Percentiles rank a stretch among this genome's conserved stretches.
phyloP scores from a whole-genome alignment of 1,140 invertebrate genomes.

The Plutomurus gul region DNA sequence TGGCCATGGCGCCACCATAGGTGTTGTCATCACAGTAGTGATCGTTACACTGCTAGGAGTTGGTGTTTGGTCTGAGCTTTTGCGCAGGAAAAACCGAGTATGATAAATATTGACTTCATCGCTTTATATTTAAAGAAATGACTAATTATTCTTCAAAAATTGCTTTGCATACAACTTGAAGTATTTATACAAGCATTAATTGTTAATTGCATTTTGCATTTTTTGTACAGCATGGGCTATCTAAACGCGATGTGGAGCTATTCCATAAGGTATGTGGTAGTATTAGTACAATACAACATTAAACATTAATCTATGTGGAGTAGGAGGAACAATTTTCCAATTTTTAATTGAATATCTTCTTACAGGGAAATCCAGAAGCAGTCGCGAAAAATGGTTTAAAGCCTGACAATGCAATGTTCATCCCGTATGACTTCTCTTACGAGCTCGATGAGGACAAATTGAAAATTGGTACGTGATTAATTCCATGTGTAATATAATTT shows the following conservation, averaged over 20 bases:
- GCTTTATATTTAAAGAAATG: neutral
- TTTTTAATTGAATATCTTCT: too few species aligned
- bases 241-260: conserved; percentile 9
- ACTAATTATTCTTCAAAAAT: neutral
- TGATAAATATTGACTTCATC: neutral
- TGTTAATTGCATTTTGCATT: neutral
- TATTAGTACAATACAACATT: too few species aligned
- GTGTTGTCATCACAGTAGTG: conserved; percentile 1
- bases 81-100: conserved; percentile 27
- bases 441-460: conserved; percentile 26
- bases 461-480: neutral
- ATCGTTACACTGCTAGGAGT: conserved; percentile 8
- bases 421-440: conserved; percentile 1
- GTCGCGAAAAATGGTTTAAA: neutral
- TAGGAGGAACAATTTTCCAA: too few species aligned
- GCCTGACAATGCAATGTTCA: conserved; percentile 2
- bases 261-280: too few species aligned
- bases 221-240: conserved; percentile 10
- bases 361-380: conserved; percentile 1
- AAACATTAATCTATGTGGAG: too few species aligned
- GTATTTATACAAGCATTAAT: neutral
- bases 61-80: conserved; percentile 1
- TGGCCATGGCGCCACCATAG: neutral
- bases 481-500: too few species aligned
- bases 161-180: neutral